Evolutionary conservation across 2,113 vertebrate species (phyloP), one percentile per base, ranked within the genome.

Genomic region (Benitochromis conjunctus): DNA sequence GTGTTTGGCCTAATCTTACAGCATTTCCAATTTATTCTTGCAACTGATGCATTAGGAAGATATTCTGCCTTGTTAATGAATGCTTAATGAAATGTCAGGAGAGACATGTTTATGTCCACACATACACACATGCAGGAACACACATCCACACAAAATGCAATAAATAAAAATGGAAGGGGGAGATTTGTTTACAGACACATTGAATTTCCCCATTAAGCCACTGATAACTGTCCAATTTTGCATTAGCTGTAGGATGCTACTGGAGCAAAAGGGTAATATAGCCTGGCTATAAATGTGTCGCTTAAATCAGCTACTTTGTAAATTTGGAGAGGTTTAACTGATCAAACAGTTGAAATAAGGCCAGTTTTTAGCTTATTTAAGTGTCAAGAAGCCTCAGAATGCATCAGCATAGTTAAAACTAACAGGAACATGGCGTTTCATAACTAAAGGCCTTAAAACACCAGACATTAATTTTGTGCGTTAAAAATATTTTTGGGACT

Each of bases 81-180:
- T 51, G 86, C 88, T 82, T 92, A 90, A 93, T 90, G 86, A 92
- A 83, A 89, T 87, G 88, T 93, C 92, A 91, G 84, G 78, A 82
- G 91, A 92, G 82, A 87, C 89, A 79, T 87, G 86, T 92, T 91
- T 88, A 90, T 31, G 5, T 80, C 48, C 57, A 13, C 54, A 7
- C 81, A 1, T 5, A 31, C 79, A 80, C 56, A 60, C 71, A 55
- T 74, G 69, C 24, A 31, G 69, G 4, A 51, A 51, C 19, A 69
- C 38, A 4, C 43, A 53, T 6, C 21, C 43, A 53, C 34, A 43
- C 41, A 29, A 77, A 79, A 48, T 13, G n/a, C 26, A 38, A 21
- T 31, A 38, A 54, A 43, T 79, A 31, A 56, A 74, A 31, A 80
- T 3, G 16, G 51, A 26, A 19, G 53, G n/a, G 79, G 53, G 34